These are phyloP conservation scores for Cryptus armator DNA, from an alignment of 2,888 invertebrate genomes.

Conservation along the genomic window DNA sequence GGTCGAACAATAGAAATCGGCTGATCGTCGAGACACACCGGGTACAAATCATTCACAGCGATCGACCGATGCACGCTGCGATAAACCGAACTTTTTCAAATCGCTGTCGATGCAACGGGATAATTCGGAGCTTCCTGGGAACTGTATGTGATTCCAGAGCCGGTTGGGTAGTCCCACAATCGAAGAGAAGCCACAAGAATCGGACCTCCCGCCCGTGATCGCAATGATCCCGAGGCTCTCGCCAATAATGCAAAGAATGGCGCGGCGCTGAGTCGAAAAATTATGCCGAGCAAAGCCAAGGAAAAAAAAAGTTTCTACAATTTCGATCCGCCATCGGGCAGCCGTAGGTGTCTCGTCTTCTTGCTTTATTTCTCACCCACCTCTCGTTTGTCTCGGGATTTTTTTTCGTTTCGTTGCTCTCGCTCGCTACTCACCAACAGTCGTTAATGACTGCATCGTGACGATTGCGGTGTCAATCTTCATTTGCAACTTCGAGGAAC, in stretches of 20 bases:
- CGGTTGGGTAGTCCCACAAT: slow-evolving; percentile 10
- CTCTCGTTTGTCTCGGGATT: slow-evolving; percentile 50
- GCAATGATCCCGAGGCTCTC: slow-evolving; percentile 70
- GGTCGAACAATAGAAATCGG: slow-evolving; percentile 64
- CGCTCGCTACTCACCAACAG: slow-evolving; percentile 38
- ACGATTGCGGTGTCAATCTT: slow-evolving; percentile 81
- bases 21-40: slow-evolving; percentile 2
- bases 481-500: slow-evolving; percentile 77
- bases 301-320: slow-evolving; percentile 73
- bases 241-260: slow-evolving; percentile 73
- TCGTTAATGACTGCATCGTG: slow-evolving; percentile 79
- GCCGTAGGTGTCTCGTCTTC: slow-evolving; percentile 57
- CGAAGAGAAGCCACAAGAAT: slow-evolving; percentile 53
- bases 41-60: neutral
- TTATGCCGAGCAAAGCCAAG: slow-evolving; percentile 68
- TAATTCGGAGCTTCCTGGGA: slow-evolving; percentile 57
- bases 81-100: slow-evolving; percentile 60
- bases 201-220: slow-evolving; percentile 75
- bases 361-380: slow-evolving; percentile 43
- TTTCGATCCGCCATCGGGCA: slow-evolving; percentile 73
- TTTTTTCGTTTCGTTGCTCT: slow-evolving; percentile 65
- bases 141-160: slow-evolving; percentile 26
- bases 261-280: slow-evolving; percentile 77
- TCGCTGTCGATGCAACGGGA: slow-evolving; percentile 39
- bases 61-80: neutral